Evolutionary conservation across 2,113 vertebrate species (phyloP), one percentile per base, ranked within the genome.

Genomic region (Cryptotis parvus): DNA sequence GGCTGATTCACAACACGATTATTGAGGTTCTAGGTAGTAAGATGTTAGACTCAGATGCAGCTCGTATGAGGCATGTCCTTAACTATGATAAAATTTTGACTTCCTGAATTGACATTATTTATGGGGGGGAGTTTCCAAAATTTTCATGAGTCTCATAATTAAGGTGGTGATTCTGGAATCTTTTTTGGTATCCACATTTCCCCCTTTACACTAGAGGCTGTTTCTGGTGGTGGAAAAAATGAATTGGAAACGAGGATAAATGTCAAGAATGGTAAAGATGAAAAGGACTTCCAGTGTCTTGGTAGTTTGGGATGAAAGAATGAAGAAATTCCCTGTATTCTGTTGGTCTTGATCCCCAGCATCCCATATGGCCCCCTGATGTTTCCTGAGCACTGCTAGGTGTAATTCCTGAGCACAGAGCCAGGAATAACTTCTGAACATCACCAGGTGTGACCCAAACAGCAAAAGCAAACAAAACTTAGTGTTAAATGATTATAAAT

Each of bases 401-500:
- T n/a, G n/a, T n/a, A n/a, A n/a, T n/a, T n/a, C n/a, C n/a, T n/a
- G n/a, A n/a, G n/a, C n/a, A n/a, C n/a, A n/a, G n/a, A n/a, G n/a
- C n/a, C n/a, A n/a, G n/a, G n/a, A n/a, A n/a, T n/a, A n/a, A n/a
- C n/a, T n/a, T n/a, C n/a, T n/a, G n/a, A n/a, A n/a, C n/a, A n/a
- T n/a, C n/a, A n/a, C n/a, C n/a, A n/a, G n/a, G n/a, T n/a, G n/a
- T n/a, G n/a, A n/a, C n/a, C n/a, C n/a, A n/a, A n/a, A n/a, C n/a
- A n/a, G n/a, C n/a, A n/a, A n/a, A n/a, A 77, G n/a, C n/a, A n/a
- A n/a, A n/a, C n/a, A 76, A 76, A 88, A 12, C 10, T 75, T 88
- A 85, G 16, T 70, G 86, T 84, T 45, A 39, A 87, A 89, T 90
- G 35, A 58, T 84, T 75, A 61, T 85, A 14, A 82, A 70, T 75